A percentile compares a stretch with the other conserved stretches of the same genome.
Evolutionary conservation across 1,140 invertebrate genomes (phyloP).

Genomic region (Caenorhabditis tropicalis): DNA sequence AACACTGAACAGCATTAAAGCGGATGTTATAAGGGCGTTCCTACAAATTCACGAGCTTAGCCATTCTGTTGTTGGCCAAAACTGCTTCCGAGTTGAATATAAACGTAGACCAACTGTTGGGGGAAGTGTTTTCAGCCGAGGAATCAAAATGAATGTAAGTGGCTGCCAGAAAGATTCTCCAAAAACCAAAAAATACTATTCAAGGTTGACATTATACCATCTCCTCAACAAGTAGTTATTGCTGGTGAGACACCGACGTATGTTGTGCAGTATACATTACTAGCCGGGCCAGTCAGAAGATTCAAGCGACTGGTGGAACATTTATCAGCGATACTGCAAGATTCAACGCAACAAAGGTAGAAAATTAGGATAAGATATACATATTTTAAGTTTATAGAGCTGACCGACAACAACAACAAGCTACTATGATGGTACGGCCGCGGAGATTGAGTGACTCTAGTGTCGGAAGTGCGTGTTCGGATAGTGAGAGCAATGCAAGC

Average conservation of each 20-base stretch:
- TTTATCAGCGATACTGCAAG: constrained; percentile 63
- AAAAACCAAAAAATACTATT: background rate
- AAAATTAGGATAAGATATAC: background rate
- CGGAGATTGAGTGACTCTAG: constrained; percentile 63
- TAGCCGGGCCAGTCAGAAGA: constrained; percentile 66
- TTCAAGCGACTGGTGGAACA: constrained; percentile 68
- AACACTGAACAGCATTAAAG: constrained; percentile 92
- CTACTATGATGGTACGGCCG: constrained; percentile 61
- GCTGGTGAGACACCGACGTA: constrained; percentile 65
- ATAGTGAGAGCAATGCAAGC: constrained; percentile 52
- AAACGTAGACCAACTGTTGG: constrained; percentile 84
- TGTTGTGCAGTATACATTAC: constrained; percentile 67
- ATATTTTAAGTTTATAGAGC: constrained; percentile 39
- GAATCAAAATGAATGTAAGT: constrained; percentile 69
- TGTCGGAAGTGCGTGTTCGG: constrained; percentile 61
- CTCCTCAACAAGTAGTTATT: constrained; percentile 58
- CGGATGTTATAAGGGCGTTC: constrained; percentile 96
- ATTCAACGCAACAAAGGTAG: constrained; percentile 64
- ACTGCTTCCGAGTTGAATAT: constrained; percentile 97
- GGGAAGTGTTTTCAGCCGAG: constrained; percentile 67
- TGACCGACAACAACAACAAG: constrained; percentile 60
- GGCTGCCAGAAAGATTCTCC: no score
- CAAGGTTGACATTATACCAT: constrained; percentile 67
- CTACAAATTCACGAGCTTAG: constrained; percentile 93
- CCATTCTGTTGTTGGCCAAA: constrained; percentile 95